A percentile compares a stretch with the other conserved stretches of the same genome.
Evolutionary conservation across 2,888 invertebrate species (phyloP).

Genomic region (Pheosia gnoma): DNA sequence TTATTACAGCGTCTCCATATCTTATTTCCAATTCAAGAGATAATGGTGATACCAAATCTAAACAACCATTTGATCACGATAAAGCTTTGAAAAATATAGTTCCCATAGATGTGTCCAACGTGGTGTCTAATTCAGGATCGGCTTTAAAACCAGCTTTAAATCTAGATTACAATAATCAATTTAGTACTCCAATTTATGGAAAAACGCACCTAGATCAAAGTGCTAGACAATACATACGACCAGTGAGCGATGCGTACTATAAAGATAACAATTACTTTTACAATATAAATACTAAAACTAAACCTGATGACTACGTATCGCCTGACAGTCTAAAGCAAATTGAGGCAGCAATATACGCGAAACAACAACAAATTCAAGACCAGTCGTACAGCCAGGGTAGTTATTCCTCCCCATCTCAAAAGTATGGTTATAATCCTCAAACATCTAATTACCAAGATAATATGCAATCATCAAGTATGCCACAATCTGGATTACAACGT

Average conservation of each 20-base stretch:
- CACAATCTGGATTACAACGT: conserved; percentile 53
- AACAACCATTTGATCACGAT: conserved; percentile 75
- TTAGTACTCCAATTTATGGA: conserved; percentile 49
- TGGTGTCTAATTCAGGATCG: conserved; percentile 63
- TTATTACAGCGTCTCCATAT: conserved; percentile 68
- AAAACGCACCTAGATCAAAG: conserved; percentile 65
- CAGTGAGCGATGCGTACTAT: conserved; percentile 68
- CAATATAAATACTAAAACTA: conserved; percentile 67
- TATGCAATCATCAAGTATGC: conserved; percentile 54
- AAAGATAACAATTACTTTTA: conserved; percentile 75
- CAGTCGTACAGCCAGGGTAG: conserved; percentile 49
- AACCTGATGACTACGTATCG: conserved; percentile 56
- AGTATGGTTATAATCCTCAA: conserved; percentile 53
- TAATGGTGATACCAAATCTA: conserved; percentile 56
- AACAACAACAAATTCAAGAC: conserved; percentile 55
- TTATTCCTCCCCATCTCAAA: conserved; percentile 50
- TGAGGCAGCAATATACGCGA: conserved; percentile 55
- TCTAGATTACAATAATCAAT: conserved; percentile 52
- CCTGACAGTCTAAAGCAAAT: conserved; percentile 55
- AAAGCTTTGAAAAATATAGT: conserved; percentile 79
- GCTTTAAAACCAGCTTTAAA: conserved; percentile 46
- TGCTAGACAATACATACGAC: conserved; percentile 62
- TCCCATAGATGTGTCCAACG: conserved; percentile 76
- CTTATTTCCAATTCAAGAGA: conserved; percentile 59
- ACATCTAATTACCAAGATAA: conserved; percentile 56